Evolutionary conservation across 2,888 invertebrate species (phyloP).

Genomic region (Nomada goodeniana): DNA sequence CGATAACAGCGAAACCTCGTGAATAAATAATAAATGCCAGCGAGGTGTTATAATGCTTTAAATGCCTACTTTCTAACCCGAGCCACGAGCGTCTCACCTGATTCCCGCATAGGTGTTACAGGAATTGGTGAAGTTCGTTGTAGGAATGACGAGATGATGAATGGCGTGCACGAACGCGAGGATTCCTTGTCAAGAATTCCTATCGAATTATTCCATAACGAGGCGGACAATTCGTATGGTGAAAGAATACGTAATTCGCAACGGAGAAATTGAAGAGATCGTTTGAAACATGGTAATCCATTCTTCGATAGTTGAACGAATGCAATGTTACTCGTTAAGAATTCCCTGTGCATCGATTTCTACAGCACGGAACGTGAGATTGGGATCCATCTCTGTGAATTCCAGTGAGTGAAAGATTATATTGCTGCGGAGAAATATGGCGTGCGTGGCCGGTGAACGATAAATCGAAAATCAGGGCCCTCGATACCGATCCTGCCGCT

Average conservation of each 20-base stretch:
- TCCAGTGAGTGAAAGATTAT: not conserved
- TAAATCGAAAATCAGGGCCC: not conserved
- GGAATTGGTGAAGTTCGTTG: too few species aligned
- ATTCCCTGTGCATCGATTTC: too few species aligned
- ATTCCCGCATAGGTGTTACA: too few species aligned
- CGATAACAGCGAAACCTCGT: not conserved
- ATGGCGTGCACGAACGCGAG: not conserved
- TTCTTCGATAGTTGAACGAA: not conserved
- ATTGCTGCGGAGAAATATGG: not conserved
- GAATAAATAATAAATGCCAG: not conserved
- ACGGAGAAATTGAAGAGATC: constrained; percentile 11
- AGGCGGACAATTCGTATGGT: not conserved
- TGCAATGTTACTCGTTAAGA: not conserved
- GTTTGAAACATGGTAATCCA: too few species aligned
- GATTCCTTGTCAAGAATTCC: not conserved
- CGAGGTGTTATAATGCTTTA: not conserved
- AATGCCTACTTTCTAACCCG: constrained; percentile 34
- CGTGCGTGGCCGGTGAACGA: not conserved
- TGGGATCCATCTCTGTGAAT: not conserved
- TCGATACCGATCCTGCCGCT: not conserved
- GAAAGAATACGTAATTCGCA: not conserved
- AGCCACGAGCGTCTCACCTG: not conserved
- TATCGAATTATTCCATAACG: not conserved
- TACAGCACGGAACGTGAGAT: not conserved
- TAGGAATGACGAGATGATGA: too few species aligned